These are phyloP conservation scores for Bolinopsis microptera DNA, from an alignment of 37 sponge, comb jelly and placozoan species.

Conservation along the genomic window DNA sequence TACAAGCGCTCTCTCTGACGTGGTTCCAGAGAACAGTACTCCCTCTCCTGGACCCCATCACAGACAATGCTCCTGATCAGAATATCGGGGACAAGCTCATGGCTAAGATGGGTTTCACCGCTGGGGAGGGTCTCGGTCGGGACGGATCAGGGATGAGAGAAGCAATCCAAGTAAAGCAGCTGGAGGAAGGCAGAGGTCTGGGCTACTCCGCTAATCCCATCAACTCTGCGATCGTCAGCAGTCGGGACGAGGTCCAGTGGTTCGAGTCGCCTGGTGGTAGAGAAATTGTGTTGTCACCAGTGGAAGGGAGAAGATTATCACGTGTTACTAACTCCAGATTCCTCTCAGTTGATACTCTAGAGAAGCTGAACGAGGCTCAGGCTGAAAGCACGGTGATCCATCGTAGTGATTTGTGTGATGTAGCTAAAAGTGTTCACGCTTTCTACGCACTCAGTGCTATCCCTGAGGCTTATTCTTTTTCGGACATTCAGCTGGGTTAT, in stretches of 20 bases:
- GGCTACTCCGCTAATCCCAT: slow-evolving; percentile 13
- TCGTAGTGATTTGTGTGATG: background rate
- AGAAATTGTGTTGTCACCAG: background rate
- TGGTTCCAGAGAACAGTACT: slow-evolving; percentile 30
- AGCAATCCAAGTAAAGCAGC: slow-evolving; percentile 36
- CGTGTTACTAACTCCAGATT: slow-evolving; percentile 52
- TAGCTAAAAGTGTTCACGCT: background rate
- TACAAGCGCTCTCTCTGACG: background rate
- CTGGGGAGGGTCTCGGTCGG: slow-evolving; percentile 40
- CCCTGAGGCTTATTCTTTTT: background rate
- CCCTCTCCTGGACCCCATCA: background rate
- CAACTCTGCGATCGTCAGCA: slow-evolving; percentile 26
- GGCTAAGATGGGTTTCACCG: slow-evolving; percentile 46
- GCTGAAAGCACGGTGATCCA: background rate
- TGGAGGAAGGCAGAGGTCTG: slow-evolving; percentile 16
- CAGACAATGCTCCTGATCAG: background rate
- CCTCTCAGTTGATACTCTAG: slow-evolving; percentile 2
- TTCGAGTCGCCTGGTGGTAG: background rate
- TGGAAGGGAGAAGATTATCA: background rate
- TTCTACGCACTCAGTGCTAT: slow-evolving; percentile 8
- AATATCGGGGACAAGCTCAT: slow-evolving; percentile 26
- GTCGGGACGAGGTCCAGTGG: background rate
- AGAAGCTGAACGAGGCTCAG: slow-evolving; percentile 43
- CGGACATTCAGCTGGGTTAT: background rate
- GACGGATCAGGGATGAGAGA: slow-evolving; percentile 37